A percentile compares a stretch with the other conserved stretches of the same genome.
phyloP scores from a whole-genome alignment of 1,140 invertebrate genomes.

The Aplysia californica region DNA sequence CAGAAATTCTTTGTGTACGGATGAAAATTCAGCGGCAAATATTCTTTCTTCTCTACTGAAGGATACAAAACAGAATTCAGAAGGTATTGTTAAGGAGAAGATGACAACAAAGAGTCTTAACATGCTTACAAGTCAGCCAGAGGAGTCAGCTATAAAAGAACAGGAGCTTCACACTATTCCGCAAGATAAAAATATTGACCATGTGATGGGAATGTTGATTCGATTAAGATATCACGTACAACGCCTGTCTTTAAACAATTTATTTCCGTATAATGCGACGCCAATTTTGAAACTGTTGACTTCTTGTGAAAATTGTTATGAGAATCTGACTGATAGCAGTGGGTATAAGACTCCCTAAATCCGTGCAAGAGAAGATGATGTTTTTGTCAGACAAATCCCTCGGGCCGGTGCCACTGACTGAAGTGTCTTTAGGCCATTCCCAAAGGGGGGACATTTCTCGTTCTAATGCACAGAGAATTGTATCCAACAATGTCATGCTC shows the following conservation, averaged over 20 bases:
- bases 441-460: too few relatives aligned
- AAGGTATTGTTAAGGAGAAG: not conserved
- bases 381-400: too few relatives aligned
- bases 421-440: too few relatives aligned
- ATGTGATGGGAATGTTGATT: slow-evolving; percentile 20
- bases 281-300: not conserved
- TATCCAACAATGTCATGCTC: too few relatives aligned
- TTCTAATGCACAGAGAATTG: too few relatives aligned
- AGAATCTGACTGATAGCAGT: too few relatives aligned
- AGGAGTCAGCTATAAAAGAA: not conserved
- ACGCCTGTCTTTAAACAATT: not conserved
- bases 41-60: not conserved
- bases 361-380: too few relatives aligned
- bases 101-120: not conserved
- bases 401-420: too few relatives aligned
- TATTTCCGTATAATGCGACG: slow-evolving; percentile 15
- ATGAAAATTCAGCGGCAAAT: not conserved
- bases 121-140: not conserved
- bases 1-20: not conserved
- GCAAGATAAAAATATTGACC: not conserved
- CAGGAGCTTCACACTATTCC: not conserved
- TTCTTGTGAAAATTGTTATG: slow-evolving; percentile 1
- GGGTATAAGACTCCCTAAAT: too few relatives aligned
- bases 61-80: not conserved
- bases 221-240: not conserved